phyloP scores from a whole-genome alignment of 2,113 vertebrate genomes.

The Peromyscus californicus region DNA sequence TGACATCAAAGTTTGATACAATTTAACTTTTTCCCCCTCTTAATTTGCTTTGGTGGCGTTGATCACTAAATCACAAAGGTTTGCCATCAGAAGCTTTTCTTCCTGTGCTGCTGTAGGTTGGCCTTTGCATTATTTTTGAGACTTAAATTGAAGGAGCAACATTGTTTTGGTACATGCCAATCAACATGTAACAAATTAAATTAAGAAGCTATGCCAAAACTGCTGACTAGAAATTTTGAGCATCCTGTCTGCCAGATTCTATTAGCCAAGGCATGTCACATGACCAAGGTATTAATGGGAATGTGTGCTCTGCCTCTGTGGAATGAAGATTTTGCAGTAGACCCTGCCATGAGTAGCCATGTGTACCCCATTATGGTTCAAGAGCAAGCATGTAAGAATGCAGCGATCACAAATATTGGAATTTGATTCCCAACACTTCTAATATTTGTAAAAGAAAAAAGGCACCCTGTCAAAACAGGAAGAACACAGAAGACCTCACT shows the following conservation, averaged over 20 bases:
- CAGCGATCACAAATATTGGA: not conserved
- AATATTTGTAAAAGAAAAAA: not conserved
- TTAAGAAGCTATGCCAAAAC: not conserved
- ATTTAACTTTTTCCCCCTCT: not conserved
- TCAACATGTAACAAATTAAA: not conserved
- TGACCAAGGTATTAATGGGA: rapidly evolving
- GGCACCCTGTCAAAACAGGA: not conserved
- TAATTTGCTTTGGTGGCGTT: not conserved
- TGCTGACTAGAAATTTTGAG: not conserved
- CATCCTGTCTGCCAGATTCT: not conserved
- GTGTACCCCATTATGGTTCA: not conserved
- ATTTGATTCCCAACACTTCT: not conserved
- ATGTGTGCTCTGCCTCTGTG: not conserved
- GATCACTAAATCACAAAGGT: not conserved
- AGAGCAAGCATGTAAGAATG: not conserved
- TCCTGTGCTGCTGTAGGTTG: not conserved
- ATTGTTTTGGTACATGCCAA: not conserved
- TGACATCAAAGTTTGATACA: slow-evolving; percentile 7
- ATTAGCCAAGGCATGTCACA: not conserved
- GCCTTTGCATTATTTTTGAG: not conserved
- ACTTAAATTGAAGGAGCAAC: not conserved
- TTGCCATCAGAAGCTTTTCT: not conserved
- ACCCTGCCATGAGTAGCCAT: not conserved
- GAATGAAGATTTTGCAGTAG: too few species aligned
- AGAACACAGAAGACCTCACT: not conserved